Conservation (phyloP, 2,797 vertebrate species). For the Artibeus lituratus region DNA sequence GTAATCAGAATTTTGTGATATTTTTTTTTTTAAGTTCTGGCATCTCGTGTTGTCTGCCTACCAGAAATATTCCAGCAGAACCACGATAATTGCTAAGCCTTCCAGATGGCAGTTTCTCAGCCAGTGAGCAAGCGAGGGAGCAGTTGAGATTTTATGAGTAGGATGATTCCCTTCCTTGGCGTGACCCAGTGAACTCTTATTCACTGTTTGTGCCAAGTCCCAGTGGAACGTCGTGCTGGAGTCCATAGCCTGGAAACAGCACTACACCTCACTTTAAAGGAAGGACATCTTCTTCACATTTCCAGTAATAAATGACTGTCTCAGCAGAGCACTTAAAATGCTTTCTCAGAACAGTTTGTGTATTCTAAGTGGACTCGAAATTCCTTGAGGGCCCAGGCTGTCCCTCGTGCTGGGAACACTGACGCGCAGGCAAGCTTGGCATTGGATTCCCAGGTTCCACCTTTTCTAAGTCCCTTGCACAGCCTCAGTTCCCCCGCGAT, state of each 20-base stretch:
- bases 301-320: not conserved
- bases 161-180: not conserved
- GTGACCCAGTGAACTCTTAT: not conserved
- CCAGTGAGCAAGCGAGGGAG: conserved; percentile 2
- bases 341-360: conserved; percentile 12
- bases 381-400: not conserved
- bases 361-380: not conserved
- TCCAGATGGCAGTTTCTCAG: conserved; percentile 61
- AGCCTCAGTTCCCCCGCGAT: not conserved
- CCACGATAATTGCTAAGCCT: not conserved
- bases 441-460: accelerated
- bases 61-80: conserved; percentile 48
- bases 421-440: accelerated
- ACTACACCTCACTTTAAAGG: not conserved
- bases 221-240: not conserved
- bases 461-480: accelerated
- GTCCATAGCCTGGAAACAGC: not conserved
- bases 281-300: not conserved
- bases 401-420: not conserved
- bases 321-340: not conserved
- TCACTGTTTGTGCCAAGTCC: not conserved
- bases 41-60: conserved; percentile 57
- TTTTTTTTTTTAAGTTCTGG: conserved; percentile 24
- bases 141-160: not conserved
- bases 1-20: conserved; percentile 52